A percentile compares a stretch with the other conserved stretches of the same genome.
Evolutionary conservation across 2,797 vertebrate genomes (phyloP).

Genomic region (Pipistrellus kuhlii): DNA sequence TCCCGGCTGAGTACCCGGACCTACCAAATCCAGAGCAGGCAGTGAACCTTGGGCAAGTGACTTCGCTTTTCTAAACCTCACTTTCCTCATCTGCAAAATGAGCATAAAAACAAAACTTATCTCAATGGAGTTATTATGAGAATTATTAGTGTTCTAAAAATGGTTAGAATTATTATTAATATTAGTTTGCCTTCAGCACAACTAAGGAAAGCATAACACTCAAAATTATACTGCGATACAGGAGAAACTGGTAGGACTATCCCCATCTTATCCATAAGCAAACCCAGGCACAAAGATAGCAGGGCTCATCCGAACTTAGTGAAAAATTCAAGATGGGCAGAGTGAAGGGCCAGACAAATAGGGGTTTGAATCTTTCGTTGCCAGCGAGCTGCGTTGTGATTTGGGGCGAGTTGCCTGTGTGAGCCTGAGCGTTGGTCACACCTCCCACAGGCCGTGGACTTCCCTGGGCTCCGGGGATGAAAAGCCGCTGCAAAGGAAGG

Average conservation of each 20-base stretch:
- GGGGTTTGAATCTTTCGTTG: background rate
- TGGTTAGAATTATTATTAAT: background rate
- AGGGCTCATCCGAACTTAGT: background rate
- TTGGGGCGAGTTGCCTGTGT: background rate
- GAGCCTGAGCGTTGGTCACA: background rate
- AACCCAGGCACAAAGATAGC: background rate
- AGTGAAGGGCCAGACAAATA: background rate
- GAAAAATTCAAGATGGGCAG: slow-evolving; percentile 12
- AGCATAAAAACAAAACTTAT: background rate
- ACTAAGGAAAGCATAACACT: background rate
- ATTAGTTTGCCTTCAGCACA: background rate
- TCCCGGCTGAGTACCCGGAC: background rate
- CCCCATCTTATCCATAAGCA: background rate
- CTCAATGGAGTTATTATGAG: background rate
- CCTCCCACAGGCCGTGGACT: background rate
- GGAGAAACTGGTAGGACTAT: no score
- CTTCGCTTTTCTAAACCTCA: background rate
- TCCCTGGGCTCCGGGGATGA: background rate
- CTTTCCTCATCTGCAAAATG: background rate
- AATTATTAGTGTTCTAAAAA: background rate
- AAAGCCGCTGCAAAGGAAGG: background rate
- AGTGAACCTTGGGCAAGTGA: background rate
- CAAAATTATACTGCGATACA: background rate
- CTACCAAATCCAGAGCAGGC: background rate
- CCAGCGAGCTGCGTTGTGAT: background rate